Evolutionary conservation across 30 jellyfish, hydroid and myxozoan genomes (phyloP), one percentile per base, ranked within the genome.

Genomic region (Turritopsis dohrnii): DNA sequence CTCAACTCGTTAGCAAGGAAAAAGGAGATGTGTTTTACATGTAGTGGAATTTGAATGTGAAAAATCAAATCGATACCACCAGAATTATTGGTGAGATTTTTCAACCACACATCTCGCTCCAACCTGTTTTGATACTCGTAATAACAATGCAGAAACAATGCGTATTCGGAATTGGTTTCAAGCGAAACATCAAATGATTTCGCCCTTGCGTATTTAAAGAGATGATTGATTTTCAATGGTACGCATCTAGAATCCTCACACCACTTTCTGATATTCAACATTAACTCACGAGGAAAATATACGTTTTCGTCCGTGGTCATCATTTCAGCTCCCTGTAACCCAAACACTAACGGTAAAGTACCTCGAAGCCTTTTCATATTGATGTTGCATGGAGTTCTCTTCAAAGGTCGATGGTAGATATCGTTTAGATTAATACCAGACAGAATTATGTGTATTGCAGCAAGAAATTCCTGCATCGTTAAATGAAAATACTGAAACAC

Each of bases 51-150:
- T n/a, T 1, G 9, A 23, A 69, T n/a, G 28, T 69, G 28, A 69
- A 23, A 69, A 7, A 27, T 9, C 77, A 69, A 27, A 21, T 69
- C 28, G 16, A n/a, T n/a, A 7, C 30, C 77, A 19, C 60, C 60
- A 41, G 13, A 41, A 3, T 5, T 41, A 13, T 41, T 41, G 60
- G 60, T 3, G 5, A 41, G 9, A 41, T 41, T 41, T 41, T 41
- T 41, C 13, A 69, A 27, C 30, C 30, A n/a, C 19, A 7, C 77
- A 23, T 69, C 19, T 9, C 17, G 31, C 22, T 23, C 28, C 31
- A 69, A n/a, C 77, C 30, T 23, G 77, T 27, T 27, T 69, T 69
- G 77, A 69, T 69, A 69, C 77, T 69, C 77, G 19, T 69, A 27
- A 19, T 69, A 69, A 19, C 77, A n/a, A 27, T 69, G 28, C 30